Evolutionary conservation across 1,140 invertebrate genomes (phyloP).

Genomic region (Trichomalopsis sarcophagae): DNA sequence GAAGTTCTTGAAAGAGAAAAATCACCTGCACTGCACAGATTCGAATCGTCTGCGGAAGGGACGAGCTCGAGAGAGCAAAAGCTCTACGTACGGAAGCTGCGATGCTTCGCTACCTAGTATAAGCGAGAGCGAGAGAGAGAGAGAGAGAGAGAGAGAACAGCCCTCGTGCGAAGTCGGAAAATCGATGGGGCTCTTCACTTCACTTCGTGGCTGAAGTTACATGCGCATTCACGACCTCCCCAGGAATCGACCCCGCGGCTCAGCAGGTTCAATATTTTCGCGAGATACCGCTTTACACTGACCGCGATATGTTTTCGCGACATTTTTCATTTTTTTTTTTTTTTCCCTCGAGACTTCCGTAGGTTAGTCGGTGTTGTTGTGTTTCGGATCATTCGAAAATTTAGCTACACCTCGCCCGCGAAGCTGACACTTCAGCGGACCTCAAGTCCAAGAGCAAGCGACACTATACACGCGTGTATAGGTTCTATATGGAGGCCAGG

Average conservation of each 20-base stretch:
- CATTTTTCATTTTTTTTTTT: background rate
- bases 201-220: constrained; percentile 50
- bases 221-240: constrained; percentile 49
- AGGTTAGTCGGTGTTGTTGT: too few species aligned
- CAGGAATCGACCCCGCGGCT: constrained; percentile 8
- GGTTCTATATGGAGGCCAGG: background rate
- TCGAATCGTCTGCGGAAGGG: background rate
- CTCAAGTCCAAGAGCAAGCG: background rate
- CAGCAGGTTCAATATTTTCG: constrained; percentile 11
- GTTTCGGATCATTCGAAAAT: too few species aligned
- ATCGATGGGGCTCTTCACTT: constrained; percentile 53
- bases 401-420: too few species aligned
- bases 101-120: background rate
- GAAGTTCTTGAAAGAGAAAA: background rate
- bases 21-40: background rate
- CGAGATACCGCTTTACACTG: background rate
- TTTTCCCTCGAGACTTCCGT: background rate
- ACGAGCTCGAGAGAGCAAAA: background rate
- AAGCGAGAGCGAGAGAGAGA: background rate
- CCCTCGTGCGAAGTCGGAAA: constrained; percentile 52
- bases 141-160: constrained; percentile 2
- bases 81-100: background rate
- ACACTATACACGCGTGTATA: background rate
- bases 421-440: too few species aligned
- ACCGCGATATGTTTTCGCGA: too few species aligned